These are phyloP conservation scores for Xyliphius kryptos DNA, from an alignment of 2,113 vertebrate genomes.

Conservation along the genomic window DNA sequence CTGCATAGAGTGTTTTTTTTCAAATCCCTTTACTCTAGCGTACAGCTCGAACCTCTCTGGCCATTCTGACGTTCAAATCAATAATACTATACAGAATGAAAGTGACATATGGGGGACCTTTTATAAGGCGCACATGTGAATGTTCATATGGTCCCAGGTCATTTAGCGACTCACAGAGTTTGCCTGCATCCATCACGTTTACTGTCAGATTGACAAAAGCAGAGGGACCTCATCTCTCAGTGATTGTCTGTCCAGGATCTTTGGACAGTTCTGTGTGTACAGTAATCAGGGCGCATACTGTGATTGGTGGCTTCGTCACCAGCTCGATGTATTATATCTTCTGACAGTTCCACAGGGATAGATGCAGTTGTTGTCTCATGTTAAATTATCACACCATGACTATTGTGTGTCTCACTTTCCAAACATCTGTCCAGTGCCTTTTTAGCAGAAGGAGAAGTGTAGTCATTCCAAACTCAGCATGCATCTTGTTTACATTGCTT, in stretches of 20 bases:
- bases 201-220: not conserved
- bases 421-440: slow-evolving; percentile 9
- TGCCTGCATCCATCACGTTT: not conserved
- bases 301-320: not conserved
- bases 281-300: not conserved
- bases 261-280: not conserved
- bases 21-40: not conserved
- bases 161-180: not conserved
- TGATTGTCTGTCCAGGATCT: not conserved
- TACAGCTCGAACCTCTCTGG: not conserved
- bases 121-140: not conserved
- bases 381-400: not conserved
- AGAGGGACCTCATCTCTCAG: not conserved
- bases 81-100: not conserved
- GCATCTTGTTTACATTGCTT: slow-evolving; percentile 8
- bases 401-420: not conserved
- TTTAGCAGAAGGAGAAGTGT: not conserved
- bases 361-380: not conserved
- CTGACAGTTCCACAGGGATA: not conserved
- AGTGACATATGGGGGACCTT: not conserved
- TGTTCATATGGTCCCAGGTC: not conserved
- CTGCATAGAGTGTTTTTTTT: not conserved
- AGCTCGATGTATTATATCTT: not conserved
- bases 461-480: slow-evolving; percentile 4
- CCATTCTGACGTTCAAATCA: not conserved